Conservation (phyloP, 2,888 invertebrate species). For the Diaphora mendica region DNA sequence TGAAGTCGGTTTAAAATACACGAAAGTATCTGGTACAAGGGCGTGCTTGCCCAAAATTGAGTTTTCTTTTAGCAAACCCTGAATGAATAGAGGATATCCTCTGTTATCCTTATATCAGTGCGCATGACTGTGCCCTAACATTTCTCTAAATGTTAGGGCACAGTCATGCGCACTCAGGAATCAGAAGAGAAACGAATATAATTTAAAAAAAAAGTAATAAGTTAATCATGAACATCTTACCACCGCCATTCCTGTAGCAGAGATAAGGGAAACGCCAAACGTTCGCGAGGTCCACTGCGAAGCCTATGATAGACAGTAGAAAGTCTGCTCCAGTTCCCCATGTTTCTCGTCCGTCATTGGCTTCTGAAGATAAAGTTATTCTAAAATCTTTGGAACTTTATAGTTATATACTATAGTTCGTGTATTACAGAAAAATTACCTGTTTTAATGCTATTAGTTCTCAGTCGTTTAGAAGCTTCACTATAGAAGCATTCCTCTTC, state of each 20-base stretch:
- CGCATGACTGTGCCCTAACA: too few relatives aligned
- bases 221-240: constrained; percentile 66
- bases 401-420: too few relatives aligned
- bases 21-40: too few relatives aligned
- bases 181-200: too few relatives aligned
- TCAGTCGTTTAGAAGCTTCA: constrained; percentile 71
- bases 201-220: too few relatives aligned
- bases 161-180: too few relatives aligned
- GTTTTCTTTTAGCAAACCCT: too few relatives aligned
- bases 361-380: constrained; percentile 53
- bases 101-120: too few relatives aligned
- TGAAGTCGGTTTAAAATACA: too few relatives aligned
- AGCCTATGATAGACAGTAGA: constrained; percentile 93
- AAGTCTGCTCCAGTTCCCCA: constrained; percentile 94
- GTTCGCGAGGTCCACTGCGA: constrained; percentile 94
- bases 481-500: constrained; percentile 78
- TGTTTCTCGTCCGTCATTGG: constrained; percentile 89
- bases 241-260: constrained; percentile 92
- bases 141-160: too few relatives aligned
- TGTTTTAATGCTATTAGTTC: constrained; percentile 75
- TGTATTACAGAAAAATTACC: constrained; percentile 54
- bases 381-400: not conserved
- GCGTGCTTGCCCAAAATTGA: too few relatives aligned
- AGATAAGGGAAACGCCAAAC: constrained; percentile 95
- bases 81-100: too few relatives aligned